phyloP scores from a whole-genome alignment of 2,888 invertebrate genomes.

The Apodemia hepburni region DNA sequence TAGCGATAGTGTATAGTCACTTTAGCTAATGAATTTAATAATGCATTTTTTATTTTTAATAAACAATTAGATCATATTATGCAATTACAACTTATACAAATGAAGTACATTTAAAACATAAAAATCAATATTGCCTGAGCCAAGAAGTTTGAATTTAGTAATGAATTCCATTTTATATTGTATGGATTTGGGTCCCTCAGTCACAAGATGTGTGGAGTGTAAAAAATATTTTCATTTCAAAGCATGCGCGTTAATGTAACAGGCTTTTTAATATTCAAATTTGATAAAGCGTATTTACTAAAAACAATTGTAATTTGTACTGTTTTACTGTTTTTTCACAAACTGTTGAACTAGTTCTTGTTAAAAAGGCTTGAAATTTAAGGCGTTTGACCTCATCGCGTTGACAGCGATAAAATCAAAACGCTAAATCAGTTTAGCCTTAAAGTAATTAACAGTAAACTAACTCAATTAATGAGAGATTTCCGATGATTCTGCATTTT shows the following conservation, averaged over 20 bases:
- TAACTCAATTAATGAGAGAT: not conserved
- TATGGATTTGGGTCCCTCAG: no score
- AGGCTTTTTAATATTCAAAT: not conserved
- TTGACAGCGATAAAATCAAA: slow-evolving; percentile 7
- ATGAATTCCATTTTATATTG: no score
- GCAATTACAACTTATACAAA: no score
- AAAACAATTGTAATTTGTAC: slow-evolving; percentile 7
- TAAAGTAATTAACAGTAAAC: slow-evolving; percentile 3
- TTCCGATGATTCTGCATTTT: not conserved
- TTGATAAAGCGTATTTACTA: not conserved
- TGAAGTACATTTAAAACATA: no score
- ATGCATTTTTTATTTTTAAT: no score
- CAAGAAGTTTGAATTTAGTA: no score
- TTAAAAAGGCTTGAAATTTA: not conserved
- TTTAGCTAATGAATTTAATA: not conserved
- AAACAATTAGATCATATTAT: not conserved
- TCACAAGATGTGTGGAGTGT: no score
- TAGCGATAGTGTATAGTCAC: not conserved
- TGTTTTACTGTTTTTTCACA: slow-evolving; percentile 13
- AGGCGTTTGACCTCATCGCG: slow-evolving; percentile 9
- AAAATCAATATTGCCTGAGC: no score
- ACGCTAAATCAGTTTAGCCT: slow-evolving; percentile 8
- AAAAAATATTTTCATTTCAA: no score
- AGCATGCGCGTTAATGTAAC: no score
- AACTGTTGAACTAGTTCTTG: slow-evolving; percentile 13